Conservation (phyloP, 2,113 vertebrate genomes). For the Varanus salvator region DNA sequence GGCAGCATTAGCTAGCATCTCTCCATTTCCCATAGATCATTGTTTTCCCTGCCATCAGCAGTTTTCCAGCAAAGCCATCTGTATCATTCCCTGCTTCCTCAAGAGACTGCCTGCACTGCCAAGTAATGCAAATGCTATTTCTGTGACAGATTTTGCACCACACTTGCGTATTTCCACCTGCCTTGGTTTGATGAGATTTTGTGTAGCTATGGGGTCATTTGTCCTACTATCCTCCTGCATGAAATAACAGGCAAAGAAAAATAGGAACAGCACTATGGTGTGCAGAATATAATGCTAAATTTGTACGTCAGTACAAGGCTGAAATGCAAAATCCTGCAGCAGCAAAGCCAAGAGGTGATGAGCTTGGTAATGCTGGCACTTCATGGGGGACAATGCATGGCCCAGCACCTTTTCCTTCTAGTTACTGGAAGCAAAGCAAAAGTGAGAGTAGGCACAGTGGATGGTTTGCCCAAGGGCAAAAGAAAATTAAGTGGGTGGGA, state of each 20-base stretch:
- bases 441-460: background rate
- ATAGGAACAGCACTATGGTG: background rate
- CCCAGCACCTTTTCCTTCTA: background rate
- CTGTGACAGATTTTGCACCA: background rate
- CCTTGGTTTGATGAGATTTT: background rate
- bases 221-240: background rate
- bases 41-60: background rate
- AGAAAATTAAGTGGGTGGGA: background rate
- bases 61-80: conserved; percentile 23
- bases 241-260: background rate
- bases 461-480: background rate
- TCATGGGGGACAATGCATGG: background rate
- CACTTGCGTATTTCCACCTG: background rate
- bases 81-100: background rate
- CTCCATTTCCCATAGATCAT: background rate
- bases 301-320: background rate
- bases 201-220: background rate
- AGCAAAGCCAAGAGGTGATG: background rate
- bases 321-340: background rate
- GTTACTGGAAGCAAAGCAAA: background rate
- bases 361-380: background rate
- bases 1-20: background rate
- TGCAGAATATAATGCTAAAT: background rate
- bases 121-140: background rate
- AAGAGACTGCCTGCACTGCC: accelerated